Percentiles rank a stretch among this genome's conserved stretches.
Evolutionary conservation across 2,888 invertebrate genomes (phyloP).

Genomic region (Volucella inanis): DNA sequence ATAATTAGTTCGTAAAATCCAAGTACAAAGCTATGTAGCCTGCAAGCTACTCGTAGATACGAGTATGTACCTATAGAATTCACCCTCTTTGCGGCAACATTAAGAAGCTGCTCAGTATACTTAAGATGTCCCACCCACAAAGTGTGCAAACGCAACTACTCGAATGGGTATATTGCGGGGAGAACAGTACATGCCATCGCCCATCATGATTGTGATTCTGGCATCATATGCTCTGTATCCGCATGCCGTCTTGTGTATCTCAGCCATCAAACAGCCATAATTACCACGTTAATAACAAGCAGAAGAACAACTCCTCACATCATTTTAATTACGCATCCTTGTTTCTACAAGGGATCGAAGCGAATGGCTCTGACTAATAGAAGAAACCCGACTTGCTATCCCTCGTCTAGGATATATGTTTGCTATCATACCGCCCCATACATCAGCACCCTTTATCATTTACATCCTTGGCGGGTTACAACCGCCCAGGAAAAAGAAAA

Average conservation of each 20-base stretch:
- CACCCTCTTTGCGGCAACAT: constrained; percentile 41
- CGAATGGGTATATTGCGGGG: no score
- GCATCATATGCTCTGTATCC: constrained; percentile 56
- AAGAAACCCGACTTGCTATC: constrained; percentile 37
- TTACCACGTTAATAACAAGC: constrained; percentile 72
- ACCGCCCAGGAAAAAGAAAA: constrained; percentile 48
- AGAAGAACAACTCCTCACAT: constrained; percentile 70
- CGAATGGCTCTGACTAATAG: constrained; percentile 47
- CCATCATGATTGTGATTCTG: constrained; percentile 39
- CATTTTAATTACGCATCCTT: constrained; percentile 71
- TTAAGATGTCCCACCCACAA: constrained; percentile 5
- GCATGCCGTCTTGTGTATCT: constrained; percentile 54
- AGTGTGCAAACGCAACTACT: not conserved
- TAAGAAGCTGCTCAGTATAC: constrained; percentile 37
- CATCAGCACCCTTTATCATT: not conserved
- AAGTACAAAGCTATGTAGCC: constrained; percentile 43
- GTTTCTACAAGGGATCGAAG: constrained; percentile 33
- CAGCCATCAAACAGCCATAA: constrained; percentile 71
- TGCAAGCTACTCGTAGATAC: constrained; percentile 6
- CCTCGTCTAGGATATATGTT: not conserved
- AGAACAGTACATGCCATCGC: no score
- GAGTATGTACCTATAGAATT: not conserved
- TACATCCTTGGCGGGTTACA: constrained; percentile 54
- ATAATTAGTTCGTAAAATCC: constrained; percentile 49
- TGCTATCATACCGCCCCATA: constrained; percentile 6